phyloP scores from a whole-genome alignment of 2,888 invertebrate species.

The Drosophila setosimentum region DNA sequence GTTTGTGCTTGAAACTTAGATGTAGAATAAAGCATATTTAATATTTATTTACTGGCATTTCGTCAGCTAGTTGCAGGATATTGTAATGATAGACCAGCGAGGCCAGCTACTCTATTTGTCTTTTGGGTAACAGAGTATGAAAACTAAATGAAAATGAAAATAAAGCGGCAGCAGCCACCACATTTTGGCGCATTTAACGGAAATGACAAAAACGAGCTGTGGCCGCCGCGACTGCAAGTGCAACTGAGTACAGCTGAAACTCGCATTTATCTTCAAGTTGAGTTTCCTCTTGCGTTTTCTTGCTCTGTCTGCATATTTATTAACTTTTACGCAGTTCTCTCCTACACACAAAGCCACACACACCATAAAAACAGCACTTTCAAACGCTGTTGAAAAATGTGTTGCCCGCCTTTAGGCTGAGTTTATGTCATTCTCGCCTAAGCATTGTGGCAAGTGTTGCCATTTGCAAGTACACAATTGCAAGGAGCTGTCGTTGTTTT shows the following conservation, averaged over 20 bases:
- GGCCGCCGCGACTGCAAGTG: conserved; percentile 19
- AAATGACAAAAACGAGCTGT: conserved; percentile 59
- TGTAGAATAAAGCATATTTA: background rate
- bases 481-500: conserved; percentile 26
- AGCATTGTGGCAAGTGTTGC: conserved; percentile 49
- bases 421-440: conserved; percentile 59
- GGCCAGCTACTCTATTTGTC: background rate
- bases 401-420: conserved; percentile 60
- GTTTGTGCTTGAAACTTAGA: background rate
- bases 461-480: conserved; percentile 46
- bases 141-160: conserved; percentile 10
- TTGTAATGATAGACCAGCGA: background rate
- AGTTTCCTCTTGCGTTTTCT: conserved; percentile 28
- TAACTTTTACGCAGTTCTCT: conserved; percentile 35
- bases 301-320: conserved; percentile 54
- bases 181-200: conserved; percentile 52
- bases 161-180: conserved; percentile 12
- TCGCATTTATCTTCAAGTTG: conserved; percentile 75
- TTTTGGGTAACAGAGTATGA: background rate
- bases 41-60: background rate
- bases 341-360: conserved; percentile 10
- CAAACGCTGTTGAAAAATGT: conserved; percentile 35
- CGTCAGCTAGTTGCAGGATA: background rate
- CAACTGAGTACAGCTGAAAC: conserved; percentile 51
- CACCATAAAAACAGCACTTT: background rate